Conservation (phyloP, 1,140 invertebrate species). For the Aplysia californica region DNA sequence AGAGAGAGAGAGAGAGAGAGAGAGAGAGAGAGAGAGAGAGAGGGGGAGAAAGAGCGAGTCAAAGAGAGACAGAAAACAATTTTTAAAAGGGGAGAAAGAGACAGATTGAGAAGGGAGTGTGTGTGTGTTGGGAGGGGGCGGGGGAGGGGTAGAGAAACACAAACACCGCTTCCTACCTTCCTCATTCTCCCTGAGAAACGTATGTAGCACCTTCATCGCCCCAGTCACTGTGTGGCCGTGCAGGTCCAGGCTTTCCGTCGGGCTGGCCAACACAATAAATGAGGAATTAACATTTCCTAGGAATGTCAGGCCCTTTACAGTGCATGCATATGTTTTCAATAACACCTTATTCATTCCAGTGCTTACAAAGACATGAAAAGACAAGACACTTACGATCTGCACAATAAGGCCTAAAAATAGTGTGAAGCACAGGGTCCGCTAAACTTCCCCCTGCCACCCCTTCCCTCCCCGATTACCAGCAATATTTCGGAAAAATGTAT, state of each 20-base stretch:
- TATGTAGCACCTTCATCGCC: slow-evolving; percentile 17
- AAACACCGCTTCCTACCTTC: slow-evolving; percentile 22
- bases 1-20: too few species aligned
- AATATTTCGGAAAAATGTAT: not conserved
- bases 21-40: too few species aligned
- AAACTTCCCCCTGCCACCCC: not conserved
- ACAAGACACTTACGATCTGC: not conserved
- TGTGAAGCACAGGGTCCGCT: not conserved
- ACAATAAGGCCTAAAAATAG: not conserved
- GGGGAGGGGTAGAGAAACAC: too few species aligned
- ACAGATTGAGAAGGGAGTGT: not conserved
- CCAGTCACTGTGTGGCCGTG: slow-evolving; percentile 26
- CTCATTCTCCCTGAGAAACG: slow-evolving; percentile 12
- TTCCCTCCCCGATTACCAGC: not conserved
- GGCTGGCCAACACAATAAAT: not conserved
- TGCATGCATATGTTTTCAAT: too few species aligned
- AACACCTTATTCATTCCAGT: too few species aligned
- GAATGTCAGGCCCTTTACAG: too few species aligned
- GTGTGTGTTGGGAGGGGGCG: too few species aligned
- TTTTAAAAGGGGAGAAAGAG: not conserved
- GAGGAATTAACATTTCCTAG: too few species aligned
- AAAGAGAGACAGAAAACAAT: not conserved
- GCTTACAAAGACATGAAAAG: not conserved
- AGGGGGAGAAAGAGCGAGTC: too few species aligned
- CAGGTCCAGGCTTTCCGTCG: slow-evolving; percentile 20